Conservation (phyloP, 2,113 vertebrate species). For the Smithornis capensis region DNA sequence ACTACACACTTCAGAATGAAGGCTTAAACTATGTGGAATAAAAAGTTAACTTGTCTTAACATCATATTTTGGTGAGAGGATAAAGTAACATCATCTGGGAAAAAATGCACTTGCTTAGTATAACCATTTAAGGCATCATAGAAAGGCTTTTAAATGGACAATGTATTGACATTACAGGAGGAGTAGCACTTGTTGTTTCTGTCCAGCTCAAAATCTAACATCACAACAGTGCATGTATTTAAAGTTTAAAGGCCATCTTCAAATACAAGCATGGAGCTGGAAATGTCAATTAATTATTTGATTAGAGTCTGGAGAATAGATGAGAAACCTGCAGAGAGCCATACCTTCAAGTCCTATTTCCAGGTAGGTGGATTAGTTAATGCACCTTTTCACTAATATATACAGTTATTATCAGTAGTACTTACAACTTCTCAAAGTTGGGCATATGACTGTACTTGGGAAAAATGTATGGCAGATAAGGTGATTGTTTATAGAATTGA, state of each 20-base stretch:
- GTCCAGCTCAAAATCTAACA: neutral
- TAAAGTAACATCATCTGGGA: neutral
- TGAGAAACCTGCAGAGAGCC: neutral
- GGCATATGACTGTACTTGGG: neutral
- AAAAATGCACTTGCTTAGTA: neutral
- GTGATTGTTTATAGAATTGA: neutral
- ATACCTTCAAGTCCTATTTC: neutral
- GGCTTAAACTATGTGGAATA: neutral
- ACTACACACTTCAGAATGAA: neutral
- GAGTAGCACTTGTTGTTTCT: neutral
- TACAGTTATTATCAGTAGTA: neutral
- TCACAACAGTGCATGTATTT: neutral
- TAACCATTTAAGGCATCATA: neutral
- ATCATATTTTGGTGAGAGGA: neutral
- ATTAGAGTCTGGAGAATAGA: neutral
- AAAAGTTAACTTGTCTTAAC: neutral
- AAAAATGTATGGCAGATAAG: neutral
- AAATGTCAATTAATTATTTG: neutral
- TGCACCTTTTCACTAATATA: neutral
- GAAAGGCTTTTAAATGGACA: neutral
- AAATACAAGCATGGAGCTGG: neutral
- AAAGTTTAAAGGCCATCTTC: neutral
- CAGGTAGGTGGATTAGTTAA: neutral
- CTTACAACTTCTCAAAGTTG: neutral
- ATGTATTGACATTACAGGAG: neutral